A percentile compares a stretch with the other conserved stretches of the same genome.
phyloP scores from a whole-genome alignment of 2,797 vertebrate species.

The Anguilla marmorata region DNA sequence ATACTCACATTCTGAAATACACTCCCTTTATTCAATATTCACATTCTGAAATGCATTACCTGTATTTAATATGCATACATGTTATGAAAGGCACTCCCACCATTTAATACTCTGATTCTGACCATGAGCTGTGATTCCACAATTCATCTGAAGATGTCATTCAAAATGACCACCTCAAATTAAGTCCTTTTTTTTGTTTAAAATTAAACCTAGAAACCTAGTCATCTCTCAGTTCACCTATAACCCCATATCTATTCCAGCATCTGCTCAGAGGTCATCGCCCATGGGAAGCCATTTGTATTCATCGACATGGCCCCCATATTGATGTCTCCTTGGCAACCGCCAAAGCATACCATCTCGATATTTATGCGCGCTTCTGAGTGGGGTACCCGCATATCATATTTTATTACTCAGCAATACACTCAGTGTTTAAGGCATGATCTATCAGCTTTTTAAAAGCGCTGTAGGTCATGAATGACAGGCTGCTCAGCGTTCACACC shows the following conservation, averaged over 20 bases:
- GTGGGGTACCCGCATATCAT: slow-evolving; percentile 53
- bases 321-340: slow-evolving; percentile 36
- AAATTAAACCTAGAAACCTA: background rate
- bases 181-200: background rate
- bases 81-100: background rate
- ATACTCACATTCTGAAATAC: background rate
- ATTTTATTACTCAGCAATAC: slow-evolving; percentile 51
- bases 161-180: background rate
- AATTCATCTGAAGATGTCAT: background rate
- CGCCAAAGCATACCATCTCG: slow-evolving; percentile 55
- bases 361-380: slow-evolving; percentile 49
- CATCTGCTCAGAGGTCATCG: background rate
- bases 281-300: background rate
- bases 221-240: background rate
- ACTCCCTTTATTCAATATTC: background rate
- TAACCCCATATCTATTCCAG: background rate
- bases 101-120: background rate
- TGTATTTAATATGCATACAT: background rate
- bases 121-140: background rate
- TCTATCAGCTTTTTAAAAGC: slow-evolving; percentile 31
- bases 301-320: background rate
- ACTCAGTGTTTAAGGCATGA: slow-evolving; percentile 48
- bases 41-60: background rate
- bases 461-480: background rate
- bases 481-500: background rate